A percentile compares a stretch with the other conserved stretches of the same genome.
Conservation (phyloP, 2,797 vertebrate genomes). For the Lagocephalus sceleratus region DNA sequence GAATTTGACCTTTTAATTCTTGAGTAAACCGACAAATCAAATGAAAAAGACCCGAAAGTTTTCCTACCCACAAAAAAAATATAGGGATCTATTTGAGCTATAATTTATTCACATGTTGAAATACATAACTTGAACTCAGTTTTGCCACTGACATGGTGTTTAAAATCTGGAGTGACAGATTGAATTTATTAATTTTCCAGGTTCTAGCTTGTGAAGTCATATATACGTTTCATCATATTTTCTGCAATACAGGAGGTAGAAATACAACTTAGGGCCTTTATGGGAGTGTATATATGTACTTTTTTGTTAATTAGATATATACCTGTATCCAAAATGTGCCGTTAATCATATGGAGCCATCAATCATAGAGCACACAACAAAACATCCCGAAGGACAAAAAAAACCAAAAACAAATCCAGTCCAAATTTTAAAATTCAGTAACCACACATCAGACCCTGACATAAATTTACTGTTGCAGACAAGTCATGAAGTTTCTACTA, state of each 20-base stretch:
- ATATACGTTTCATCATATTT: constrained; percentile 65
- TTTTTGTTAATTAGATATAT: constrained; percentile 49
- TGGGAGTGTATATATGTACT: constrained; percentile 34
- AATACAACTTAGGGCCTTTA: constrained; percentile 64
- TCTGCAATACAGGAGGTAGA: constrained; percentile 79
- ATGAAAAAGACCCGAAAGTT: background rate
- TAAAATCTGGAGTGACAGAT: constrained; percentile 64
- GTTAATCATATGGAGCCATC: constrained; percentile 37
- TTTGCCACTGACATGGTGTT: constrained; percentile 63
- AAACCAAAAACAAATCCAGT: constrained; percentile 32
- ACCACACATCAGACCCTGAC: constrained; percentile 25
- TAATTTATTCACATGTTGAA: constrained; percentile 74
- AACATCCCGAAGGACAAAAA: constrained; percentile 30
- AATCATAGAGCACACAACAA: constrained; percentile 42
- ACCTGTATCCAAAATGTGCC: constrained; percentile 47
- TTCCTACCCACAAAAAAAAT: constrained; percentile 25
- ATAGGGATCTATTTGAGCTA: constrained; percentile 33
- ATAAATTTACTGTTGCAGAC: too few relatives aligned
- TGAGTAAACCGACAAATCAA: background rate
- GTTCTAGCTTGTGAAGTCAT: constrained; percentile 58
- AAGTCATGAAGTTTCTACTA: background rate
- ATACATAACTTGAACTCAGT: constrained; percentile 74
- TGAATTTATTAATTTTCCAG: constrained; percentile 61
- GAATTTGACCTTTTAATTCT: too few relatives aligned
- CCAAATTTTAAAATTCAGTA: constrained; percentile 24